Evolutionary conservation across 2,113 vertebrate species (phyloP), one percentile per base, ranked within the genome.

Genomic region (Tapirus terrestris): DNA sequence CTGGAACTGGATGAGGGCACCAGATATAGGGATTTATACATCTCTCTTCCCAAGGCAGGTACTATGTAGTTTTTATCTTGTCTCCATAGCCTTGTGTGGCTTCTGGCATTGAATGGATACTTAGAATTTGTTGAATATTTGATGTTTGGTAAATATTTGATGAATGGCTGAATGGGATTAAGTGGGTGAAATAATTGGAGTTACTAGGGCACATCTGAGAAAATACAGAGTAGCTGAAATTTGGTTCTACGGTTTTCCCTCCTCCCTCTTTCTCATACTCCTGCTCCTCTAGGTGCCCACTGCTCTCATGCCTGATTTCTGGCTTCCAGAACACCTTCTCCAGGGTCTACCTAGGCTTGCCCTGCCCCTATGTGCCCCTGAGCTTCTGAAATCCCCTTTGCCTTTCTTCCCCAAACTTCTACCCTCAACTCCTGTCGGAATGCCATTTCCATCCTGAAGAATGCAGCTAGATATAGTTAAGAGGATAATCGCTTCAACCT

Each of bases 41-140:
- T 53, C 48, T 75, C 23, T 82, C 79, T 94, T 94, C 23, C 2
- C 6, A 63, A n/a, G 31, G 68, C 61, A 68, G 61, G 48, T 67
- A 3, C 76, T 61, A 0, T 6, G 33, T 36, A 23, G 43, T 67
- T 85, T 85, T 45, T 84, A 56, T 95, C 8, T 81, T 79, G 53
- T 90, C 80, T 92, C 23, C 11, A 14, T 43, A 76, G 56, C 33
- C 29, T 56, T 70, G 12, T 72, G 45, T 89, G 58, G 27, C 23
- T 27, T 68, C 53, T 91, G 45, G 51, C 4, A 4, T 75, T 31
- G 60, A 43, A 89, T 61, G 48, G 0, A 1, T 85, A 53, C 18
- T 83, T n/a, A 25, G 27, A 91, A 20, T 92, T 81, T 93, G 56
- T 56, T 97, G 70, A 90, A 39, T 90, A 79, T 84, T 84, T 97